Percentiles rank a stretch among this genome's conserved stretches.
Evolutionary conservation across 2,797 vertebrate species (phyloP).

Genomic region (Halcyon leucocephala): DNA sequence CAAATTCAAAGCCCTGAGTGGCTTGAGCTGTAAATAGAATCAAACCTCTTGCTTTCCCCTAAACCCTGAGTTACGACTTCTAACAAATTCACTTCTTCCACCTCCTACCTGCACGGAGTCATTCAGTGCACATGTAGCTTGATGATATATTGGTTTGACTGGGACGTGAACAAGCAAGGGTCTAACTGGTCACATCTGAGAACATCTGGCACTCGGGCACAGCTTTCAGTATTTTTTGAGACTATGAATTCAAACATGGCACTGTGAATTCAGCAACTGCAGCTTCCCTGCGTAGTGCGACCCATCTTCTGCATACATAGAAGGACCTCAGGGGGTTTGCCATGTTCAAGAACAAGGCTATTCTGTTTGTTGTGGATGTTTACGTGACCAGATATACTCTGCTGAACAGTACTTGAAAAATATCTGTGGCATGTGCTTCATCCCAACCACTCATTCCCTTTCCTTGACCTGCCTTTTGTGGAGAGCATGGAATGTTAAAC

Average conservation of each 20-base stretch:
- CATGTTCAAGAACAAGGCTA: slow-evolving; percentile 53
- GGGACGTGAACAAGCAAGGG: not conserved
- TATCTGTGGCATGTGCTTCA: slow-evolving; percentile 85
- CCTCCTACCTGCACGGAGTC: not conserved
- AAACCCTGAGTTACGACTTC: not conserved
- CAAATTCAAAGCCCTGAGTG: not conserved
- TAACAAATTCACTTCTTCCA: not conserved
- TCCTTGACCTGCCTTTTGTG: slow-evolving; percentile 85
- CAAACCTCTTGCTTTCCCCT: not conserved
- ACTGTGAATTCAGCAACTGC: slow-evolving; percentile 38
- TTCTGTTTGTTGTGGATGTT: slow-evolving; percentile 72
- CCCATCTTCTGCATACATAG: not conserved
- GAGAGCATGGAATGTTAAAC: slow-evolving; percentile 82
- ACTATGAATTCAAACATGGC: slow-evolving; percentile 18
- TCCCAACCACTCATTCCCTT: slow-evolving; percentile 82
- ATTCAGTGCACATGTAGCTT: not conserved
- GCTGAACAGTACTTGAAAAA: slow-evolving; percentile 76
- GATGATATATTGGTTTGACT: slow-evolving; percentile 13
- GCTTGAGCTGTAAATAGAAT: not conserved
- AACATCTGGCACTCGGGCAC: not conserved
- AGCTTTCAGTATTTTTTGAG: not conserved
- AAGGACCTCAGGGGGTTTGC: slow-evolving; percentile 54
- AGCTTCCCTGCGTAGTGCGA: slow-evolving; percentile 29
- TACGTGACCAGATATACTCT: slow-evolving; percentile 68
- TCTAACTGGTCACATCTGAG: not conserved